Percentiles rank a stretch among this genome's conserved stretches.
phyloP scores from a whole-genome alignment of 2,797 vertebrate genomes.

The Myotis daubentonii region DNA sequence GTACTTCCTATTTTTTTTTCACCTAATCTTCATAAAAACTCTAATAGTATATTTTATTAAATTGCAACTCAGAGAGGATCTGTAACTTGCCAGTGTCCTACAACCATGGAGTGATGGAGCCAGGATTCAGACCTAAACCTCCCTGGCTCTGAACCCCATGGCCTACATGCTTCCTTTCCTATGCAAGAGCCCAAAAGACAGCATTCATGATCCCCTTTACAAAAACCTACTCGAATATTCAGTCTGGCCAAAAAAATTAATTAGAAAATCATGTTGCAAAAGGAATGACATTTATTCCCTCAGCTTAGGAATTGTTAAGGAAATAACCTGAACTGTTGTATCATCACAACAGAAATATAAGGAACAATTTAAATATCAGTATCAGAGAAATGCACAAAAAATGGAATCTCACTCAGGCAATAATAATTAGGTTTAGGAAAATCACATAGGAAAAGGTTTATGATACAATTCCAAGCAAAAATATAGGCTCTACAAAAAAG shows the following conservation, averaged over 20 bases:
- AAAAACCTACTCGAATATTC: background rate
- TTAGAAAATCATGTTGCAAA: background rate
- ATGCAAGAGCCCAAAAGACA: background rate
- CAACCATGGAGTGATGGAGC: background rate
- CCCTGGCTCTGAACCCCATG: background rate
- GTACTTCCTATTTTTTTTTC: background rate
- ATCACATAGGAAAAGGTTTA: background rate
- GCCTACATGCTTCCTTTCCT: background rate
- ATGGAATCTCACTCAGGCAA: background rate
- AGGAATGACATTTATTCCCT: background rate
- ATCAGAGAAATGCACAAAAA: background rate
- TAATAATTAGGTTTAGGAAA: background rate
- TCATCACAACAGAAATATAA: background rate
- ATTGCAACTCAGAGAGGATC: background rate
- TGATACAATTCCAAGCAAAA: background rate
- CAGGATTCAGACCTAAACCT: background rate
- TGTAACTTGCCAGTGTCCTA: background rate
- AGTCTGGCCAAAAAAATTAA: background rate
- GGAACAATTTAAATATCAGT: background rate
- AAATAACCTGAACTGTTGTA: background rate
- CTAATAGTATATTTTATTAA: background rate
- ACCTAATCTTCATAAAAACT: slow-evolving; percentile 1
- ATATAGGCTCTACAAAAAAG: background rate
- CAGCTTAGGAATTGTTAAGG: background rate
- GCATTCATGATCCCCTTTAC: background rate